Evolutionary conservation across 2,113 vertebrate species (phyloP).

Genomic region (Galbula dea): DNA sequence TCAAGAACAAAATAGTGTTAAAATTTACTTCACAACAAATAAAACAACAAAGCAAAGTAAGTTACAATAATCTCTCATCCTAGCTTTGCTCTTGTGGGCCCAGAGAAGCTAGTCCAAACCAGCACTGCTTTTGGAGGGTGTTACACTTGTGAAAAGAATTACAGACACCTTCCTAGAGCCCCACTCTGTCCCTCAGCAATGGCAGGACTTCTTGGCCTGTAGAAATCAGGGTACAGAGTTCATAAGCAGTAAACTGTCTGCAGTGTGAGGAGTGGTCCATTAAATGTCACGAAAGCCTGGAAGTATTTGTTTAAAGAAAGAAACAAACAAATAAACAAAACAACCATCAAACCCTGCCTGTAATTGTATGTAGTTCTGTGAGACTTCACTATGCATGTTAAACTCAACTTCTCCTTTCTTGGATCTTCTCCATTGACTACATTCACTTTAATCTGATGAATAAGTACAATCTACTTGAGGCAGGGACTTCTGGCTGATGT

Average conservation of each 20-base stretch:
- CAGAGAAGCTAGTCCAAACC: not conserved
- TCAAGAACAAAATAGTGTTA: not conserved
- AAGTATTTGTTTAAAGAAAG: not conserved
- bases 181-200: not conserved
- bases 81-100: not conserved
- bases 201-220: not conserved
- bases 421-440: conserved; percentile 1
- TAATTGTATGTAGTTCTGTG: not conserved
- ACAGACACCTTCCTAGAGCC: not conserved
- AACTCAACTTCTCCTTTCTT: not conserved
- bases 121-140: not conserved
- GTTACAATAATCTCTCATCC: not conserved
- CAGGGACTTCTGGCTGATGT: conserved; percentile 55
- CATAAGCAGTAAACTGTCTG: not conserved
- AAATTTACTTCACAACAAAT: not conserved
- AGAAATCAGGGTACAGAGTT: not conserved
- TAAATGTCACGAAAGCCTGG: not conserved
- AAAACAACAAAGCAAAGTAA: not conserved
- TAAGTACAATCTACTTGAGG: conserved; percentile 23
- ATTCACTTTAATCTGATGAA: conserved; percentile 20
- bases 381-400: not conserved
- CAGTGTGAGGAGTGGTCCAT: not conserved
- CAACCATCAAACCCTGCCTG: not conserved
- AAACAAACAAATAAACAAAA: not conserved
- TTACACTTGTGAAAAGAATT: not conserved